These are phyloP conservation scores for Pomacea canaliculata DNA, from an alignment of 2,888 invertebrate genomes.

Conservation along the genomic window DNA sequence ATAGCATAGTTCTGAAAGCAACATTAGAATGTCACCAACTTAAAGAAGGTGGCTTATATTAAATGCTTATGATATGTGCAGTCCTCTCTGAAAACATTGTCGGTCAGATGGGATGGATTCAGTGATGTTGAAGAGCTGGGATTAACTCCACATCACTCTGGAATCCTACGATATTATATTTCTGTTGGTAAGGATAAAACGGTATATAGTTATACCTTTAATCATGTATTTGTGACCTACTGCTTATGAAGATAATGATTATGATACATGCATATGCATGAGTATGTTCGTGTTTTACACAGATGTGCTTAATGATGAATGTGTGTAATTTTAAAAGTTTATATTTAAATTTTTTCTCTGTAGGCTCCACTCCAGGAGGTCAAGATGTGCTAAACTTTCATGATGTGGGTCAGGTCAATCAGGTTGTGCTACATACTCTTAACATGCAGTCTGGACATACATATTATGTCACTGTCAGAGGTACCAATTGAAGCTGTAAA, in stretches of 20 bases:
- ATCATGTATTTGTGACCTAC: too few relatives aligned
- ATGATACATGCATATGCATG: too few relatives aligned
- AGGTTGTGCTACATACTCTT: constrained; percentile 40
- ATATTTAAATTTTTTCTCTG: not conserved
- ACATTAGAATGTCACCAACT: too few relatives aligned
- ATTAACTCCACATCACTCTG: constrained; percentile 33
- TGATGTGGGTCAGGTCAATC: constrained; percentile 45
- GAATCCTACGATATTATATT: constrained; percentile 38
- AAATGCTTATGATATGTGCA: constrained; percentile 5
- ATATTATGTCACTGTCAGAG: constrained; percentile 45
- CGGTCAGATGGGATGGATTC: constrained; percentile 43
- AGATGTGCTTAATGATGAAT: not conserved
- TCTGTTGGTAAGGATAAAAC: constrained; percentile 36
- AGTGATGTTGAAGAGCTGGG: constrained; percentile 42
- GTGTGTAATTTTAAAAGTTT: not conserved
- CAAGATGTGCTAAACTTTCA: constrained; percentile 39
- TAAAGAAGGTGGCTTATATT: too few relatives aligned
- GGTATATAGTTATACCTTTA: not conserved
- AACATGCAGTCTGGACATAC: constrained; percentile 42
- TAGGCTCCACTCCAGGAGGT: constrained; percentile 41
- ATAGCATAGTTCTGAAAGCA: too few relatives aligned
- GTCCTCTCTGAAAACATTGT: constrained; percentile 35
- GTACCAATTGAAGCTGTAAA: constrained; percentile 22
- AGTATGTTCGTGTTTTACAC: too few relatives aligned
- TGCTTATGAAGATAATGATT: not conserved